phyloP scores from a whole-genome alignment of 23 tunicate species.

The Phallusia fumigata region DNA sequence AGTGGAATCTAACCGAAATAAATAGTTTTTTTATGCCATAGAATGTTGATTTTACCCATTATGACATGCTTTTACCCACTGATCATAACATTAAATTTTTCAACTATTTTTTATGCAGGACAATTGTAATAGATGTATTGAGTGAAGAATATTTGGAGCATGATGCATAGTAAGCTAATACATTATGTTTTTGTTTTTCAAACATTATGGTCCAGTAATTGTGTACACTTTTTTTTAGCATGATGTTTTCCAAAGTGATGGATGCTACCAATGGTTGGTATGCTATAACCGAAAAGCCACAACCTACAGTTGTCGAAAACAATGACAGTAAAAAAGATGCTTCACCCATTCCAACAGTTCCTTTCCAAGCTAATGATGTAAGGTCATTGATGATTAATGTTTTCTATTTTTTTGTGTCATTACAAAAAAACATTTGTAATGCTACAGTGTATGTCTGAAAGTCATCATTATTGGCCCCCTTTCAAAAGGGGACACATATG shows the following conservation, averaged over 20 bases:
- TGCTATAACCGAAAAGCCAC: conserved; percentile 33
- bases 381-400: not conserved
- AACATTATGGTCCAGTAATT: not conserved
- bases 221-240: not conserved
- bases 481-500: no score
- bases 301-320: not conserved
- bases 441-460: no score
- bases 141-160: conserved; percentile 74
- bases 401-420: no score
- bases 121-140: conserved; percentile 24
- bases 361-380: conserved; percentile 40
- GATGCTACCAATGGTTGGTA: conserved; percentile 80
- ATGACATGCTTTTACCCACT: no score
- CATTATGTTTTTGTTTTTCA: not conserved
- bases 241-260: conserved; percentile 86
- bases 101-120: conserved; percentile 26
- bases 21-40: no score
- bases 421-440: no score
- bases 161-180: conserved; percentile 69
- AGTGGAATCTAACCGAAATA: no score
- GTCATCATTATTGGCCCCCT: no score
- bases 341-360: conserved; percentile 29
- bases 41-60: no score
- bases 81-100: no score
- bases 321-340: not conserved